phyloP scores from a whole-genome alignment of 2,113 vertebrate genomes.

The Syngnathus floridae region DNA sequence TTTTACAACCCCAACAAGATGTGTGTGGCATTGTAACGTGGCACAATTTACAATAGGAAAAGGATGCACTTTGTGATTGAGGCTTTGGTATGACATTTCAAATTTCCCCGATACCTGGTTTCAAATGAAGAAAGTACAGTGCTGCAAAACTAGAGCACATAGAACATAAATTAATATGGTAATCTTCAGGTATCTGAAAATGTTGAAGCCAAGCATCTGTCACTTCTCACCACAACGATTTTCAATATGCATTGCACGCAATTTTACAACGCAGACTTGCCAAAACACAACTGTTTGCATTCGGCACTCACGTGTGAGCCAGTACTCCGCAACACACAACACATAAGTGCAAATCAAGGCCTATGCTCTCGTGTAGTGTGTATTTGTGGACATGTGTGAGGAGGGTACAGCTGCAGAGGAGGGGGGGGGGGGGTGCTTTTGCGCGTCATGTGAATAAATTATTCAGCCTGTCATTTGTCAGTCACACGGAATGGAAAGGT shows the following conservation, averaged over 20 bases:
- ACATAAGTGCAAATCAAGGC: neutral
- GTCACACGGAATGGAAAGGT: neutral
- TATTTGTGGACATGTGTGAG: neutral
- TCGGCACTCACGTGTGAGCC: neutral
- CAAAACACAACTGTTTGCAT: neutral
- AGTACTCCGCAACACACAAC: neutral
- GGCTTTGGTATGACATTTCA: too few species aligned
- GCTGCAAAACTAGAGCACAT: too few species aligned
- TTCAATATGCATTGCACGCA: neutral
- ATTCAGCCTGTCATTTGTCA: slow-evolving; percentile 62
- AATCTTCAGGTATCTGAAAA: too few species aligned
- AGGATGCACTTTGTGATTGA: too few species aligned
- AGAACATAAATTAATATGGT: too few species aligned
- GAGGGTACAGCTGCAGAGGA: slow-evolving; percentile 20
- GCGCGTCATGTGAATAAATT: slow-evolving; percentile 59
- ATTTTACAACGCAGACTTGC: neutral
- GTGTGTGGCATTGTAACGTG: neutral
- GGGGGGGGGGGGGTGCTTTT: slow-evolving; percentile 45
- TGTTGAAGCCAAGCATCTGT: too few species aligned
- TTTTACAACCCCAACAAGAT: too few species aligned
- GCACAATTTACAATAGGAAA: neutral
- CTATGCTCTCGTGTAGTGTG: neutral
- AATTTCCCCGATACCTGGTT: too few species aligned
- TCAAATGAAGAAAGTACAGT: too few species aligned
- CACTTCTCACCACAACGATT: too few species aligned